A percentile compares a stretch with the other conserved stretches of the same genome.
Conservation (phyloP, 2,888 invertebrate species). For the Ophioninae sp. region DNA sequence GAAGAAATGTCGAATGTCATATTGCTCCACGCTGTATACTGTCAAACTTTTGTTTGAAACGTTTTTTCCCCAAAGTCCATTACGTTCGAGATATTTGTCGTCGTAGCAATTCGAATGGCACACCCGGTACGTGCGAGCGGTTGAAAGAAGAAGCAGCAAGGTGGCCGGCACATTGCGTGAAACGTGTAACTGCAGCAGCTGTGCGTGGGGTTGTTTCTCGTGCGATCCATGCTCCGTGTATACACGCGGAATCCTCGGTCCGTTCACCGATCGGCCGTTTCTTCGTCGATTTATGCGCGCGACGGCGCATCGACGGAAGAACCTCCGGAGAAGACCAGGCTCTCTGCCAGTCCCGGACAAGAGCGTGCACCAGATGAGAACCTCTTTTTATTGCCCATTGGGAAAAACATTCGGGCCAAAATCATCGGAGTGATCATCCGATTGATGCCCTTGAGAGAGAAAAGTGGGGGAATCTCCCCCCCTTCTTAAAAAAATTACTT, state of each 20-base stretch:
- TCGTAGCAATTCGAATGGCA: background rate
- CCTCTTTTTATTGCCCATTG: background rate
- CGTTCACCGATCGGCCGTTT: background rate
- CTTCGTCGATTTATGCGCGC: background rate
- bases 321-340: background rate
- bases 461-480: background rate
- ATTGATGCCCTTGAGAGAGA: background rate
- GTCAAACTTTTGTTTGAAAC: background rate
- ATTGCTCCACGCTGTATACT: background rate
- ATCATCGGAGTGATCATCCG: constrained; percentile 15
- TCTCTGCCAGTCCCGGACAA: background rate
- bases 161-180: constrained; percentile 76
- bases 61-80: background rate
- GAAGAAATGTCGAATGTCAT: background rate
- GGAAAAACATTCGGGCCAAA: constrained; percentile 21
- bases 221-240: constrained; percentile 21
- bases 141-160: constrained; percentile 63
- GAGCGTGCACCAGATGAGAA: background rate
- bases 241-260: background rate
- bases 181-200: constrained; percentile 80
- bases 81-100: background rate
- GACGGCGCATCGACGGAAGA: background rate
- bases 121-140: constrained; percentile 18
- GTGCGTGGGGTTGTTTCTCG: constrained; percentile 71
- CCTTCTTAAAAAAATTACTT: too few relatives aligned